Conservation (phyloP, 2,888 invertebrate genomes). For the Diaprepes abbreviatus region DNA sequence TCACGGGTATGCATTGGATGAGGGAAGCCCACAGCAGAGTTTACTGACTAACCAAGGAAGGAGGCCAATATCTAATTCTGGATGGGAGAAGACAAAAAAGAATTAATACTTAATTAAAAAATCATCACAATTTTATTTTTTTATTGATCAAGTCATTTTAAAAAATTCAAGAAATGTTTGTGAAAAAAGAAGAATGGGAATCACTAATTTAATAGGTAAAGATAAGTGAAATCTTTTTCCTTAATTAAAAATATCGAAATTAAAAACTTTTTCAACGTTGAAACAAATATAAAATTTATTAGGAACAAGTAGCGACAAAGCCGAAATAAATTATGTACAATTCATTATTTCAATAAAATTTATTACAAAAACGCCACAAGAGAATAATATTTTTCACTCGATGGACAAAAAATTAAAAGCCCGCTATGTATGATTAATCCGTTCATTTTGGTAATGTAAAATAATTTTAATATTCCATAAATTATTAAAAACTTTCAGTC, state of each 20-base stretch:
- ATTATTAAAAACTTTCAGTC: slow-evolving; percentile 45
- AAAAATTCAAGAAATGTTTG: too few relatives aligned
- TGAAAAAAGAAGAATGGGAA: too few relatives aligned
- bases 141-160: too few relatives aligned
- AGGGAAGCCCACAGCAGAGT: too few relatives aligned
- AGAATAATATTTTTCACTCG: slow-evolving; percentile 40
- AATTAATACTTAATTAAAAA: too few relatives aligned
- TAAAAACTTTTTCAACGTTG: slow-evolving; percentile 2
- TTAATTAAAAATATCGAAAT: background rate
- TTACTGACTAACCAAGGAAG: too few relatives aligned
- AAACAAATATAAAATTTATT: slow-evolving; percentile 11
- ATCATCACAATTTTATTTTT: too few relatives aligned
- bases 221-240: too few relatives aligned
- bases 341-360: slow-evolving; percentile 26
- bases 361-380: slow-evolving; percentile 36
- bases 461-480: slow-evolving; percentile 50
- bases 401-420: slow-evolving; percentile 45
- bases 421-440: slow-evolving; percentile 45
- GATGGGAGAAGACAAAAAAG: too few relatives aligned
- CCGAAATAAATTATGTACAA: slow-evolving; percentile 22
- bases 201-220: too few relatives aligned
- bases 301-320: slow-evolving; percentile 18
- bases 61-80: too few relatives aligned
- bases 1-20: too few relatives aligned
- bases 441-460: slow-evolving; percentile 49